A percentile compares a stretch with the other conserved stretches of the same genome.
Conservation (phyloP, 2,797 vertebrate species). For the Scolopax rusticola region DNA sequence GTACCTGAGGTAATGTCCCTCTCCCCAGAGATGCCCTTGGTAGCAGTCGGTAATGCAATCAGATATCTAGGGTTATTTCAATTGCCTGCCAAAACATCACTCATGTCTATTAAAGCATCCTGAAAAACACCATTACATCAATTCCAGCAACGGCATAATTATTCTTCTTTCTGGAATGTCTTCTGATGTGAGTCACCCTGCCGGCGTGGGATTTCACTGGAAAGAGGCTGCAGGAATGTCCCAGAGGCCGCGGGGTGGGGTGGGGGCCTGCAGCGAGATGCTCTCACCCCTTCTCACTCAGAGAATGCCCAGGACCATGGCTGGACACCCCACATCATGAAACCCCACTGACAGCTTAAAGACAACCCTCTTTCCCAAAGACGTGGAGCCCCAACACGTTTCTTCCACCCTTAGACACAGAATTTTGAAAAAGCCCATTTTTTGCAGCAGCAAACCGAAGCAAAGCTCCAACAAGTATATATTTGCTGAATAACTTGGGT, state of each 20-base stretch:
- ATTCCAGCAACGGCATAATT: slow-evolving; percentile 79
- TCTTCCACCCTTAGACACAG: accelerated
- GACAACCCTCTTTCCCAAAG: background rate
- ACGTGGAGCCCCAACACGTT: accelerated
- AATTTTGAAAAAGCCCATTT: background rate
- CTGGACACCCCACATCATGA: background rate
- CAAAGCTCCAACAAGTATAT: background rate
- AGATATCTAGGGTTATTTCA: slow-evolving; percentile 74
- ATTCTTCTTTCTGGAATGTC: slow-evolving; percentile 84
- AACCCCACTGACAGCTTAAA: accelerated
- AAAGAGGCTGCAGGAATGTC: slow-evolving; percentile 75
- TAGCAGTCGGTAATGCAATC: slow-evolving; percentile 75
- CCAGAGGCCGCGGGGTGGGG: slow-evolving; percentile 53
- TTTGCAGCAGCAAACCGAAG: background rate
- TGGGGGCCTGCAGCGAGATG: background rate
- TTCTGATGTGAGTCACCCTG: slow-evolving; percentile 81
- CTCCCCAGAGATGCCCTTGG: slow-evolving; percentile 69
- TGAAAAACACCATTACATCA: slow-evolving; percentile 83
- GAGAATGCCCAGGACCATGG: background rate
- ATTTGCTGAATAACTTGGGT: background rate
- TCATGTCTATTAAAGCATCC: slow-evolving; percentile 80
- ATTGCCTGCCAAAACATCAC: slow-evolving; percentile 79
- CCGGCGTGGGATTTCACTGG: slow-evolving; percentile 74
- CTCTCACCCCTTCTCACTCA: slow-evolving; percentile 19
- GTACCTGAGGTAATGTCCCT: slow-evolving; percentile 71